Conservation (phyloP, 1,140 invertebrate genomes). For the Leptinotarsa lineolata region DNA sequence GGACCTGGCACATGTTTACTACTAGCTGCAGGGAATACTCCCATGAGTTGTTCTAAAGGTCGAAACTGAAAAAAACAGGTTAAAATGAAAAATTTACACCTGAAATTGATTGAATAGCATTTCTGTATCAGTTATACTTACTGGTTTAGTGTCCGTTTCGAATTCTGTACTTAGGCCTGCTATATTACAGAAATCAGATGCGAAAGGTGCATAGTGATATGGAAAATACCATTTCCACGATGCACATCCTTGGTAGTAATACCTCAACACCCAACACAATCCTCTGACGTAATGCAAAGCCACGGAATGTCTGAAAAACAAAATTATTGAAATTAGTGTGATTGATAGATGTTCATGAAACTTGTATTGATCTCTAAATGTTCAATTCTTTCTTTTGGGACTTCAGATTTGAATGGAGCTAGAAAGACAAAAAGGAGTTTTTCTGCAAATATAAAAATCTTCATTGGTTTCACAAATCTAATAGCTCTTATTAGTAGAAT, state of each 20-base stretch:
- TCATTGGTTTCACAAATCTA: too few relatives aligned
- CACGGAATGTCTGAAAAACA: constrained; percentile 73
- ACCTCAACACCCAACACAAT: constrained; percentile 96
- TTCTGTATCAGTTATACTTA: constrained; percentile 57
- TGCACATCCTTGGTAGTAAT: constrained; percentile 99
- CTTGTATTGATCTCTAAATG: not conserved
- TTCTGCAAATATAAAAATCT: too few relatives aligned
- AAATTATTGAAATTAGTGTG: not conserved
- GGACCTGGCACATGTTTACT: constrained; percentile 88
- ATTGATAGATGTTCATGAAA: not conserved
- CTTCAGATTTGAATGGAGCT: too few relatives aligned
- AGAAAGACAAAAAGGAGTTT: too few relatives aligned
- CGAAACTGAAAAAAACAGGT: constrained; percentile 72
- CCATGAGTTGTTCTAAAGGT: constrained; percentile 98
- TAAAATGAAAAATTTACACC: too few relatives aligned
- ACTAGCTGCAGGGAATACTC: constrained; percentile 98
- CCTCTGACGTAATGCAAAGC: constrained; percentile 93
- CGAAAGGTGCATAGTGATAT: constrained; percentile 99
- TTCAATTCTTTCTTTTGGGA: too few relatives aligned
- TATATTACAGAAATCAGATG: constrained; percentile 96
- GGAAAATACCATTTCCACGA: constrained; percentile 99
- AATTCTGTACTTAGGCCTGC: constrained; percentile 84
- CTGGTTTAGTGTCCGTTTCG: constrained; percentile 84
- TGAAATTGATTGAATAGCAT: not conserved
- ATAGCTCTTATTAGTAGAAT: too few relatives aligned